Evolutionary conservation across 2,888 invertebrate species (phyloP), one percentile per base, ranked within the genome.

Genomic region (Hetaerina titia): DNA sequence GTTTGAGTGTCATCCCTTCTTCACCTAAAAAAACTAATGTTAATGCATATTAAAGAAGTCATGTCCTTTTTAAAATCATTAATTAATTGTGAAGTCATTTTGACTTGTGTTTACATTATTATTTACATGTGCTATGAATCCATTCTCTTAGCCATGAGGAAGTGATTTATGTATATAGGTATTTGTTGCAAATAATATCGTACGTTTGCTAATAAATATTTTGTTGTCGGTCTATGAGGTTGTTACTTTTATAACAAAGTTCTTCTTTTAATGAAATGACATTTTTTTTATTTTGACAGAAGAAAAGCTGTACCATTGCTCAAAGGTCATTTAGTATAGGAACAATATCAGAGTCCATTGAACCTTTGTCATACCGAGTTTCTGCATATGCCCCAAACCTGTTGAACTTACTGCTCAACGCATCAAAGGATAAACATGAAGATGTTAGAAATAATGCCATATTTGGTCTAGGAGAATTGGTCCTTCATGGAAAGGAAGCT

Each of bases 361-460:
- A 97, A 95, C 97, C 98, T 0, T 97, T 98, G 95, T 97, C 97
- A 95, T 90, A 95, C 5, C 95, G 96, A n/a, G 45, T 89, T 9
- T 15, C 64, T 25, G 31, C 89, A 31, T 69, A 89, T 69, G 97
- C 98, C 15, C 97, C 97, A 56, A 97, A 97, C 87, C 96, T 98
- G 94, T 97, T 98, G 95, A 98, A 98, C 5, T 96, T 98, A 17
- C 97, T 98, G 96, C 96, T 98, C 95, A 97, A 96, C 94, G 97
- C 97, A 92, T 97, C 97, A 2, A 97, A 97, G 95, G 98, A 98
- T 96, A 96, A 97, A 0, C 97, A 97, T 96, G 97, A 98, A 94
- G 98, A 98, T 96, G 98, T 98, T 0, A 97, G 98, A 95, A 98
- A 98, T 96, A 98, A 98, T 96, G 97, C 98, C 0, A 98, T 98